Percentiles rank a stretch among this genome's conserved stretches.
These are phyloP conservation scores for Sycophila sp. DNA, from an alignment of 1,140 invertebrate species.

Conservation along the genomic window DNA sequence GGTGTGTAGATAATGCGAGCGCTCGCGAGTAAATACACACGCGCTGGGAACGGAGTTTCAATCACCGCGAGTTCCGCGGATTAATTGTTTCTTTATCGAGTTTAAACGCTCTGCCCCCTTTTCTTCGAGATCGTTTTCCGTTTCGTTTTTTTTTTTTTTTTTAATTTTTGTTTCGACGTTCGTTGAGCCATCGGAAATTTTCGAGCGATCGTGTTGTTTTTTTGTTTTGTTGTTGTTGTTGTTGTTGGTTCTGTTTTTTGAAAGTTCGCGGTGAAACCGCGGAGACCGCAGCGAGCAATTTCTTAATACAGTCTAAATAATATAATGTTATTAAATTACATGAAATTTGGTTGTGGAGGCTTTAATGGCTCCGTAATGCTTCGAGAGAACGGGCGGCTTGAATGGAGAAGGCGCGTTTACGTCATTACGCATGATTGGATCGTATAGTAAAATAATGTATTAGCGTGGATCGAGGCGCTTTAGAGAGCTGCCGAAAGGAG, in stretches of 20 bases:
- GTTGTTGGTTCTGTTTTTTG: no score
- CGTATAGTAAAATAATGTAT: not conserved
- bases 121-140: constrained; percentile 17
- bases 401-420: not conserved
- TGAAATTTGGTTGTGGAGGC: no score
- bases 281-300: no score
- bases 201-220: no score
- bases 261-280: no score
- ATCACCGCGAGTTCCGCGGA: not conserved
- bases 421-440: not conserved
- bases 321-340: no score
- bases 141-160: constrained; percentile 22
- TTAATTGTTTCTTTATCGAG: constrained; percentile 29
- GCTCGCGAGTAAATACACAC: not conserved
- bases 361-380: no score
- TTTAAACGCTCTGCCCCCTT: not conserved
- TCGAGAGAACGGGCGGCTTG: no score
- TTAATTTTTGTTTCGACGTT: no score
- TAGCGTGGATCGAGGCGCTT: not conserved
- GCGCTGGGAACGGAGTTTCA: constrained; percentile 6
- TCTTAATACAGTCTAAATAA: no score
- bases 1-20: constrained; percentile 17
- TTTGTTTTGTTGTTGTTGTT: no score
- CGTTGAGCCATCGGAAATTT: no score
- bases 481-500: not conserved